Evolutionary conservation across 2,797 vertebrate genomes (phyloP).

Genomic region (Tokudaia tokunoshimensis): DNA sequence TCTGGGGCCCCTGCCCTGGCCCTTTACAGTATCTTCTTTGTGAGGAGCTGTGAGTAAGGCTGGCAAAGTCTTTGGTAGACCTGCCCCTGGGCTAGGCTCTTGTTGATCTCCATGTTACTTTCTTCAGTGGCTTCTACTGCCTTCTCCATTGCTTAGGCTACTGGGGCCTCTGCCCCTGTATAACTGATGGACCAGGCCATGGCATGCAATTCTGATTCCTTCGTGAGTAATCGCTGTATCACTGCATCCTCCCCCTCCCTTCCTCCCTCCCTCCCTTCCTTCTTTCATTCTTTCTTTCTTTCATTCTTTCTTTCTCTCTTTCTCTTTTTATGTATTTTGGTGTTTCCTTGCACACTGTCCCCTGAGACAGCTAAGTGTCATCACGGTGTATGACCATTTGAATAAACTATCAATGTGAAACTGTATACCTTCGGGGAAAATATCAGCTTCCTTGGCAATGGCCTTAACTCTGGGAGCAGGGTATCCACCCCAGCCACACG

Average conservation of each 20-base stretch:
- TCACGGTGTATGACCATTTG: not conserved
- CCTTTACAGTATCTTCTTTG: not conserved
- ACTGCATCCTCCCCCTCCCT: not conserved
- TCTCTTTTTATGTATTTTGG: no score
- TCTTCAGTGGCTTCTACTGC: not conserved
- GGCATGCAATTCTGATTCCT: not conserved
- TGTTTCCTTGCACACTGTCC: not conserved
- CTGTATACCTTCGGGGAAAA: not conserved
- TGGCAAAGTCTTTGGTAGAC: not conserved
- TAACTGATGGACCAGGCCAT: not conserved
- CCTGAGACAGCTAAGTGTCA: not conserved
- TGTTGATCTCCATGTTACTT: not conserved
- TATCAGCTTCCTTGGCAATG: not conserved
- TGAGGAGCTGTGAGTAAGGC: not conserved
- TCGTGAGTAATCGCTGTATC: not conserved
- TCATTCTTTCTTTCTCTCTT: not conserved
- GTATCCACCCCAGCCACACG: accelerated
- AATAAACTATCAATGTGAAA: not conserved
- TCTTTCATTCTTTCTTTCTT: accelerated
- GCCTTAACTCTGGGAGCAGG: not conserved
- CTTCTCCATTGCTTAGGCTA: not conserved
- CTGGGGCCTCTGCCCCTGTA: not conserved
- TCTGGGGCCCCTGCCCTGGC: not conserved
- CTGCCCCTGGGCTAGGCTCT: not conserved
- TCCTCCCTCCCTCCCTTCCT: no score